These are phyloP conservation scores for Muraenolepis orangiensis DNA, from an alignment of 2,797 vertebrate genomes.

Conservation along the genomic window DNA sequence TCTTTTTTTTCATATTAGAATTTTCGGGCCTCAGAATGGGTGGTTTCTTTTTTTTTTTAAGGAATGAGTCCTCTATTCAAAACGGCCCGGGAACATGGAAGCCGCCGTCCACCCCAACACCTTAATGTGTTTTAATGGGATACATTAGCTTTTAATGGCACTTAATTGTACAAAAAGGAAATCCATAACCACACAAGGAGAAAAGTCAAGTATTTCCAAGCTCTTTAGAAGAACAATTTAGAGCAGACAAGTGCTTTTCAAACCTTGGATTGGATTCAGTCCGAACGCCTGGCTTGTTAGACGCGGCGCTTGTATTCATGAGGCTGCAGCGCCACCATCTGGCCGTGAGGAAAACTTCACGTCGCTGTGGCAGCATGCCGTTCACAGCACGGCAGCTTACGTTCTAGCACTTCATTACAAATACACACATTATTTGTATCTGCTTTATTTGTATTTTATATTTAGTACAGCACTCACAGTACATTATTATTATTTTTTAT, in stretches of 20 bases:
- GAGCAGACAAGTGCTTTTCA: constrained; percentile 82
- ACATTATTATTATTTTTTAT: neutral
- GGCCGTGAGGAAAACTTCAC: constrained; percentile 36
- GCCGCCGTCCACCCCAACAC: constrained; percentile 57
- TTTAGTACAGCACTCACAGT: neutral
- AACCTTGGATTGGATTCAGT: constrained; percentile 76
- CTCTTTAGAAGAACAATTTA: constrained; percentile 84
- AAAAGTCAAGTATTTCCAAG: constrained; percentile 84
- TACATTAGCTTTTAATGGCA: constrained; percentile 79
- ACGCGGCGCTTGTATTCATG: constrained; percentile 59
- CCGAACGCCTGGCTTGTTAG: constrained; percentile 40
- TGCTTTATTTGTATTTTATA: too few species aligned
- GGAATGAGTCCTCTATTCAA: constrained; percentile 46
- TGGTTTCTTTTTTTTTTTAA: neutral
- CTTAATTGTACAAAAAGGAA: constrained; percentile 79
- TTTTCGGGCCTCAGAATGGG: constrained; percentile 44
- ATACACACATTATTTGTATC: neutral
- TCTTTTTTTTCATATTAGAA: neutral
- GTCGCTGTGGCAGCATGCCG: constrained; percentile 1
- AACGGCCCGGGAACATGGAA: constrained; percentile 40
- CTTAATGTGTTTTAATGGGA: constrained; percentile 73
- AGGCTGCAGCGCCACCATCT: constrained; percentile 75
- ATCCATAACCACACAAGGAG: constrained; percentile 80
- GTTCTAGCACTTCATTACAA: neutral
- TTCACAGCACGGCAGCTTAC: neutral